These are phyloP conservation scores for Sitophilus oryzae DNA, from an alignment of 1,140 invertebrate genomes.

Conservation along the genomic window DNA sequence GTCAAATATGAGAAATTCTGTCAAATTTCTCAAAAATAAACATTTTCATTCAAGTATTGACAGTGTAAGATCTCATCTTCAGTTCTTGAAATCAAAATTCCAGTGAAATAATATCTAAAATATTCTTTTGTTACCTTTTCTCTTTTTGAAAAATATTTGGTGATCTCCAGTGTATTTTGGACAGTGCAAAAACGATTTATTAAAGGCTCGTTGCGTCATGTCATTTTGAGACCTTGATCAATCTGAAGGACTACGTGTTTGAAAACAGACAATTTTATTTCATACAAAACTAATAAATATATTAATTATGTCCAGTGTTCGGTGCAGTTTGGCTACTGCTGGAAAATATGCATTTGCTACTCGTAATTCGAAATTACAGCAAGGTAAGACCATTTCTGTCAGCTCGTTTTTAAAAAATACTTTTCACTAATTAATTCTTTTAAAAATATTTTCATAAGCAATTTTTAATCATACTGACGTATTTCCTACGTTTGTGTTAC, in stretches of 20 bases:
- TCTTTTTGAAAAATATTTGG: too few relatives aligned
- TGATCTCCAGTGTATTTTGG: not conserved
- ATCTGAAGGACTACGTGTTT: slow-evolving; percentile 19
- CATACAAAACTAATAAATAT: slow-evolving; percentile 8
- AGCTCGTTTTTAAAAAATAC: too few relatives aligned
- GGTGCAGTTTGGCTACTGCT: slow-evolving; percentile 37
- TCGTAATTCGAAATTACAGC: slow-evolving; percentile 35
- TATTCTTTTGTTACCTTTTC: too few relatives aligned
- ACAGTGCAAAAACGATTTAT: not conserved
- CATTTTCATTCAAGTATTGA: slow-evolving; percentile 8
- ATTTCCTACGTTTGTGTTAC: too few relatives aligned
- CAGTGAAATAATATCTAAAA: not conserved
- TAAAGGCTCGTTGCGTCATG: slow-evolving; percentile 20
- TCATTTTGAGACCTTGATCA: slow-evolving; percentile 26
- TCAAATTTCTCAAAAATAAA: slow-evolving; percentile 17
- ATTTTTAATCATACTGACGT: too few relatives aligned
- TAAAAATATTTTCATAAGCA: too few relatives aligned
- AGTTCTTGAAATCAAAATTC: slow-evolving; percentile 7
- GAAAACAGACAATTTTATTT: slow-evolving; percentile 17
- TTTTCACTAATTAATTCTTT: too few relatives aligned
- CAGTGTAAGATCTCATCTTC: slow-evolving; percentile 8
- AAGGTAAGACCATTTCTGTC: slow-evolving; percentile 28
- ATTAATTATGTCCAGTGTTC: slow-evolving; percentile 36
- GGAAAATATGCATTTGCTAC: slow-evolving; percentile 38
- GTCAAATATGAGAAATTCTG: not conserved